Base-by-base conservation (phyloP, 2,113 vertebrate species). In the Tragelaphus imberbis region DNA sequence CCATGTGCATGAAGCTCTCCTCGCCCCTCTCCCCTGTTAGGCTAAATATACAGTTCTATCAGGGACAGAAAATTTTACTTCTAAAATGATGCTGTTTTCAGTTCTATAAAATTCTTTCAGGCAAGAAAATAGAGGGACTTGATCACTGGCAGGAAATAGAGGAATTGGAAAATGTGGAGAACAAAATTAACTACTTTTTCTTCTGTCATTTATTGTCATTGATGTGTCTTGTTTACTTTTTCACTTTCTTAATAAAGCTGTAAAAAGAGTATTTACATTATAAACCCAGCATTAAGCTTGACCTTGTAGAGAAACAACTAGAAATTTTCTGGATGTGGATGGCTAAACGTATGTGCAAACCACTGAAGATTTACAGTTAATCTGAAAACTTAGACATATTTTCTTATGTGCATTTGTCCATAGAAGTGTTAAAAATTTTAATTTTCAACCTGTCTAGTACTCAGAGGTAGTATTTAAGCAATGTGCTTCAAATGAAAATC, bases 391-490 rank as follows among this genome's bases (percentile, higher is more conserved):
- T 96, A 68, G 6, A 91, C n/a, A 75, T 55, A 33, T 65, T 77
- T 71, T 21, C 17, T 84, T 40, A 15, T 28, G 33, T 84, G 11
- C n/a, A 27, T 91, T 80, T 95, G 19, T 59, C 25, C 53, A 30
- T 59, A n/a, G 1, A 63, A 51, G 28, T 4, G 36, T 93, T 90
- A 84, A 82, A 90, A 10, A 65, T 63, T 96, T 96, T 97, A 61
- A 95, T 81, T 55, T 95, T 7, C 2, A 61, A 1, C 91, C 40
- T 95, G 7, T 88, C 71, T 92, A 44, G 19, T 79, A 97, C 94
- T 94, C 65, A 79, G n/a, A 95, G 40, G 30, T 75, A 36, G 79
- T 88, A 91, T 90, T 95, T 92, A 97, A 90, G 27, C n/a, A 91
- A 25, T 13, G 5, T 92, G 30, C 75, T 84, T 63, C 44, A 92